phyloP scores from a whole-genome alignment of 2,797 vertebrate genomes.

The Parotocinclus haroldoi region DNA sequence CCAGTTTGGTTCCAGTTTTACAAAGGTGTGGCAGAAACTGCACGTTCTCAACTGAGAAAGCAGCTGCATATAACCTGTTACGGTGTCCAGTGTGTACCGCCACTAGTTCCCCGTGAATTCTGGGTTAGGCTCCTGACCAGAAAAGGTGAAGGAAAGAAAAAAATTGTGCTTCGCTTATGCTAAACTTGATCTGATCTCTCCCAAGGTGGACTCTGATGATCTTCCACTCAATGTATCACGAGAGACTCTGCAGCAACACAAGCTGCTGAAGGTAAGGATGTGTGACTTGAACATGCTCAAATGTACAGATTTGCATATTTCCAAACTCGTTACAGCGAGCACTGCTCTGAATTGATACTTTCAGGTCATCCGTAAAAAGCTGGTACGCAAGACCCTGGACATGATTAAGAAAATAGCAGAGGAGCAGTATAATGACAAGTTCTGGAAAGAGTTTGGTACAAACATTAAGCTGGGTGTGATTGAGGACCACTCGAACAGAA shows the following conservation, averaged over 20 bases:
- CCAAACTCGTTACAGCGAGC: background rate
- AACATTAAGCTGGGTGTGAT: constrained; percentile 98
- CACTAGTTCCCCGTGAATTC: too few relatives aligned
- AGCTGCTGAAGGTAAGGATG: constrained; percentile 87
- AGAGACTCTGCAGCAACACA: constrained; percentile 98
- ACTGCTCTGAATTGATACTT: background rate
- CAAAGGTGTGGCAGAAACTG: too few relatives aligned
- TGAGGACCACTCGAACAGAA: constrained; percentile 97
- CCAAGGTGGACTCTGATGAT: constrained; percentile 96
- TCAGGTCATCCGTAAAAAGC: constrained; percentile 97
- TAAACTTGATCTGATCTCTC: constrained; percentile 3
- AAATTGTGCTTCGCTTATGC: background rate
- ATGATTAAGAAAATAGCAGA: constrained; percentile 99
- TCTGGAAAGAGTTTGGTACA: constrained; percentile 99
- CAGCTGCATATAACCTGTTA: too few relatives aligned
- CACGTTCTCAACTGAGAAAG: too few relatives aligned
- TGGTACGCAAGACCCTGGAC: constrained; percentile 96
- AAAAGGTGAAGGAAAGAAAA: too few relatives aligned
- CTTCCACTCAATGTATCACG: constrained; percentile 96
- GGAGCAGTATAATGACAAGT: constrained; percentile 92
- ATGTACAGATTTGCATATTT: background rate
- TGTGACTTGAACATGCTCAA: background rate
- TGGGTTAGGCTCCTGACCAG: too few relatives aligned
- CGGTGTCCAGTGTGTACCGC: too few relatives aligned
- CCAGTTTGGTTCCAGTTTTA: too few relatives aligned